These are phyloP conservation scores for Phengaris arion DNA, from an alignment of 2,888 invertebrate species.

Conservation along the genomic window DNA sequence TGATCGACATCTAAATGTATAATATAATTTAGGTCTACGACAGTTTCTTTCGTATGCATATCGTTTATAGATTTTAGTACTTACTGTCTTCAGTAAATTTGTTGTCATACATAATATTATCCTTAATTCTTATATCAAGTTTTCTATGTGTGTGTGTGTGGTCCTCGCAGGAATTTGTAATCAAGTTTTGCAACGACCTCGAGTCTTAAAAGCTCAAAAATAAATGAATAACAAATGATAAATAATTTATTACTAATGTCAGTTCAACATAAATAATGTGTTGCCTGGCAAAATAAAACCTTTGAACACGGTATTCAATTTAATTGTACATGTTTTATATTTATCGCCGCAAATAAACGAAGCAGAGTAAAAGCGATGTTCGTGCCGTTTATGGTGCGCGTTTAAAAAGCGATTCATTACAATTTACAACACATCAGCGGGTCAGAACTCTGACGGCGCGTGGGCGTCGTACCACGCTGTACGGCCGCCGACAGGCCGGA, in stretches of 20 bases:
- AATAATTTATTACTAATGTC: conserved; percentile 1
- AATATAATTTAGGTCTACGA: neutral
- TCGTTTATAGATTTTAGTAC: neutral
- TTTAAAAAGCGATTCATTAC: conserved; percentile 18
- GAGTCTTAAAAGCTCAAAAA: conserved; percentile 2
- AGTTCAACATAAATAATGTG: conserved; percentile 5
- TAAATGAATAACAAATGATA: conserved; percentile 7
- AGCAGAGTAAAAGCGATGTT: neutral
- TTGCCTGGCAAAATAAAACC: neutral
- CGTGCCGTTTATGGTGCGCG: conserved; percentile 8
- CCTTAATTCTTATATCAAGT: neutral
- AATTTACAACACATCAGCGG: conserved; percentile 15
- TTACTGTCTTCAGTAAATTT: neutral
- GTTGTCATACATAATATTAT: neutral
- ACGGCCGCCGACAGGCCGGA: neutral
- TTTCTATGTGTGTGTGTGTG: conserved; percentile 10
- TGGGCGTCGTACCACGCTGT: neutral
- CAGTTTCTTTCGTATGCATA: neutral
- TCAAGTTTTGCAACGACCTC: neutral
- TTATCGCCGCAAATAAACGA: conserved; percentile 20
- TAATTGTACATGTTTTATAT: conserved; percentile 15
- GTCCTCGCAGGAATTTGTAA: neutral
- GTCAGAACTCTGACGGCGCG: neutral
- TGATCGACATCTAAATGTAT: neutral
- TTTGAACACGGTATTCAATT: conserved; percentile 8